Conservation (phyloP, 2,797 vertebrate species). For the Gymnopithys bicolor region DNA sequence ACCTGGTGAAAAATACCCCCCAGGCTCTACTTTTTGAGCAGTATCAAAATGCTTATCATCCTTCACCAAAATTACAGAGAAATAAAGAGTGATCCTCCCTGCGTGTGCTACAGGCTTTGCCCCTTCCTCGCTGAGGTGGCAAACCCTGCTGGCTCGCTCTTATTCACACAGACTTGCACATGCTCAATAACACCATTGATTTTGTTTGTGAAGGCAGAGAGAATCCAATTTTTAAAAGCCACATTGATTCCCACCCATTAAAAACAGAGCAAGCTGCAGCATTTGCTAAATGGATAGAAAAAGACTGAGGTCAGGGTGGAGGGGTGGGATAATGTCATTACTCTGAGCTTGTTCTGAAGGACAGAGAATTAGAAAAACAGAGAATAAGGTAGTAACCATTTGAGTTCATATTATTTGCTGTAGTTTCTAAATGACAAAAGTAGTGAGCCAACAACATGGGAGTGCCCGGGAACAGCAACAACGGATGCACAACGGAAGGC, state of each 20-base stretch:
- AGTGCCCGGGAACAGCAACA: not conserved
- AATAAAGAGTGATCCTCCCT: not conserved
- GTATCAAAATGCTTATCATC: not conserved
- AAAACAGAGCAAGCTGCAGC: constrained; percentile 58
- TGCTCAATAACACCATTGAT: constrained; percentile 67
- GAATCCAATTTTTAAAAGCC: constrained; percentile 66
- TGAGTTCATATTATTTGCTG: not conserved
- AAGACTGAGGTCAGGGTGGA: constrained; percentile 43
- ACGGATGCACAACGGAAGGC: not conserved
- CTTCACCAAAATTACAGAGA: constrained; percentile 10
- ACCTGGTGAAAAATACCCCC: not conserved
- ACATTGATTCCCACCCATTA: constrained; percentile 68
- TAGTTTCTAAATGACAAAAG: constrained; percentile 46
- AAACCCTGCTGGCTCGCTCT: constrained; percentile 26
- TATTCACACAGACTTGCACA: constrained; percentile 43
- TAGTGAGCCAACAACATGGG: not conserved
- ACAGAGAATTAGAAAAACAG: not conserved
- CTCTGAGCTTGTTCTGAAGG: not conserved
- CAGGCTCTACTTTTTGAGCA: not conserved
- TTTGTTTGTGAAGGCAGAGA: constrained; percentile 67
- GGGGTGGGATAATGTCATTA: constrained; percentile 46
- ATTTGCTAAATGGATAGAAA: constrained; percentile 62
- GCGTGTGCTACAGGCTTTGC: not conserved
- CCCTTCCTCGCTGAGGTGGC: constrained; percentile 12
- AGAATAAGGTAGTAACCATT: not conserved